Evolutionary conservation across 1,140 invertebrate species (phyloP), one percentile per base, ranked within the genome.

Genomic region (Zaprionus nigranus): DNA sequence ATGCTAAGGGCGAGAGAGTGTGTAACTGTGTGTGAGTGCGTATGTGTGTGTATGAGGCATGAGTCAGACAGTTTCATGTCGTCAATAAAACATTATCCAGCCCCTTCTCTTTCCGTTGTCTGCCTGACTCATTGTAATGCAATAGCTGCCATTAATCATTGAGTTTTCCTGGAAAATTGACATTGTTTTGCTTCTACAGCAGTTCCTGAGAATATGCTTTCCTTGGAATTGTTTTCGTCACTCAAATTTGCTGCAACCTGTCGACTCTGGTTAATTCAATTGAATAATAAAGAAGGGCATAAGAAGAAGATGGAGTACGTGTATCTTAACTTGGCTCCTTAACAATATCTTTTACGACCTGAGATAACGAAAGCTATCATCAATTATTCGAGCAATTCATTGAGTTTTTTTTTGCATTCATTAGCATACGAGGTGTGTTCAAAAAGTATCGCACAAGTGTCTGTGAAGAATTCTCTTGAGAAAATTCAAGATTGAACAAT

Each of bases 71-170:
- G 28, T 57, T 9, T 57, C 26, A 3, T 30, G 56, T 20, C 17
- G 11, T 20, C 28, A 22, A 58, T 22, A 22, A 38, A 58, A 49
- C 34, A 64, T 56, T n/a, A 64, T 63, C 28, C 46, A 26, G 30
- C 59, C 24, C 26, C 26, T 49, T 49, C 26, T 11, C 15, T 17
- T 2, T 1, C 20, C n/a, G n/a, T n/a, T n/a, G 3, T 49, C 20
- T 22, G 9, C 11, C 17, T 22, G 46, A 11, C 30, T 53, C 49
- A 24, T 34, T 63, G 61, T 63, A 30, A 63, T 63, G 46, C 20
- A 49, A 53, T 24, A 26, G 26, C 46, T 63, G 30, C 30, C 61
- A 63, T 63, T 63, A 63, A 63, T 63, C 61, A 53, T 63, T 49
- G 12, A 30, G n/a, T 63, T 63, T 34, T 6, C 20, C 61, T 12